Percentiles rank a stretch among this genome's conserved stretches.
Conservation (phyloP, 2,888 invertebrate genomes). For the Chaetogeoica ovagalla region DNA sequence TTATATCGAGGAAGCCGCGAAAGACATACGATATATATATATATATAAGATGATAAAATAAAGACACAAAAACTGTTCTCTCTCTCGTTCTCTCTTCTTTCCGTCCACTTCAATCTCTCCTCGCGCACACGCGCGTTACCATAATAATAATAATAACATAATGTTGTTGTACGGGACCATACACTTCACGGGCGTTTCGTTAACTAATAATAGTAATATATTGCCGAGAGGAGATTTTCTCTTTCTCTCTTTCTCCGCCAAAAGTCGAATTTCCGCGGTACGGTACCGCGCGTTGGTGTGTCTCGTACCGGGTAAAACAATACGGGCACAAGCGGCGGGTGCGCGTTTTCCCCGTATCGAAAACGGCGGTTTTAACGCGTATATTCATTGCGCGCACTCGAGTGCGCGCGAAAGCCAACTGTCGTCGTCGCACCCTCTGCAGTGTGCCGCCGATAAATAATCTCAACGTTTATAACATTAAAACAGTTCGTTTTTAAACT, state of each 20-base stretch:
- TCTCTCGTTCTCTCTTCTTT: too few species aligned
- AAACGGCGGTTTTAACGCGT: constrained; percentile 13
- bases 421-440: not conserved
- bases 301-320: constrained; percentile 37
- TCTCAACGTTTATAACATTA: too few species aligned
- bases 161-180: not conserved
- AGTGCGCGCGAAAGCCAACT: not conserved
- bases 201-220: constrained; percentile 53
- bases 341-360: constrained; percentile 21
- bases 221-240: constrained; percentile 33
- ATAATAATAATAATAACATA: too few species aligned
- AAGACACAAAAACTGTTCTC: constrained; percentile 48
- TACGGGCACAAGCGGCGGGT: constrained; percentile 21
- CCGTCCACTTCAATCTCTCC: not conserved
- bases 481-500: too few species aligned
- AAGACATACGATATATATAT: constrained; percentile 17
- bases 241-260: not conserved
- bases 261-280: constrained; percentile 39
- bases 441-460: too few species aligned
- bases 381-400: constrained; percentile 26
- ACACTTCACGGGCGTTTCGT: constrained; percentile 24
- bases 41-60: constrained; percentile 21
- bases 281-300: constrained; percentile 1
- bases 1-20: not conserved
- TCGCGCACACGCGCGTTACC: too few species aligned